phyloP scores from a whole-genome alignment of 2,888 invertebrate genomes.

The Drosophila borealis region DNA sequence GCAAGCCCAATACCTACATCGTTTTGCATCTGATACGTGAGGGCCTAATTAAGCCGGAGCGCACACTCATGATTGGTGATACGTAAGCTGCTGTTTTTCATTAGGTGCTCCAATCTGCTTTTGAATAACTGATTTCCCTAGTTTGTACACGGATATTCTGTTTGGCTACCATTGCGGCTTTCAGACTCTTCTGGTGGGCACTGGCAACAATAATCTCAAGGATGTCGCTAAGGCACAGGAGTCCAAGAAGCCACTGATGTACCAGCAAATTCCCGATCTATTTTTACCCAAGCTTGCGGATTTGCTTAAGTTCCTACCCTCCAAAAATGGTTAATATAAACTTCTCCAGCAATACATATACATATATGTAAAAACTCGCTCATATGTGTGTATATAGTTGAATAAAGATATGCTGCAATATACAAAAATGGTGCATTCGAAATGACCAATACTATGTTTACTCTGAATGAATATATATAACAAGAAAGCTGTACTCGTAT shows the following conservation, averaged over 20 bases:
- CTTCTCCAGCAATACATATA: too few species aligned
- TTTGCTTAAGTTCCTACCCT: slow-evolving; percentile 50
- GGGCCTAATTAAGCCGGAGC: slow-evolving; percentile 53
- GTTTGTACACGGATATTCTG: slow-evolving; percentile 56
- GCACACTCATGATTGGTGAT: slow-evolving; percentile 65
- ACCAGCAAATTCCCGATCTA: slow-evolving; percentile 59
- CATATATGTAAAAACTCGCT: too few species aligned
- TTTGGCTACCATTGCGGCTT: slow-evolving; percentile 70
- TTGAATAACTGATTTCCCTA: not conserved
- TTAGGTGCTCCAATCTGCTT: not conserved
- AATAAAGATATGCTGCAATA: too few species aligned
- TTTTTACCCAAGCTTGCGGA: slow-evolving; percentile 50
- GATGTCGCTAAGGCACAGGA: slow-evolving; percentile 43
- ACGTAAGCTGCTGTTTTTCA: slow-evolving; percentile 41
- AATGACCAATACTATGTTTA: too few species aligned
- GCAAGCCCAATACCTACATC: slow-evolving; percentile 60
- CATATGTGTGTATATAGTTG: too few species aligned
- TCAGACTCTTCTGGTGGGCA: slow-evolving; percentile 64
- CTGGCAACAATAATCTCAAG: slow-evolving; percentile 47
- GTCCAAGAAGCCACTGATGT: slow-evolving; percentile 38
- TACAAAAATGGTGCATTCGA: too few species aligned
- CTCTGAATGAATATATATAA: too few species aligned
- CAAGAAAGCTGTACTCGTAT: too few species aligned
- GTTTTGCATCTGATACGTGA: slow-evolving; percentile 42
- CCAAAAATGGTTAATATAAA: slow-evolving; percentile 41